Percentiles rank a stretch among this genome's conserved stretches.
These are phyloP conservation scores for Neofelis nebulosa DNA, from an alignment of 2,113 vertebrate genomes.

Conservation along the genomic window DNA sequence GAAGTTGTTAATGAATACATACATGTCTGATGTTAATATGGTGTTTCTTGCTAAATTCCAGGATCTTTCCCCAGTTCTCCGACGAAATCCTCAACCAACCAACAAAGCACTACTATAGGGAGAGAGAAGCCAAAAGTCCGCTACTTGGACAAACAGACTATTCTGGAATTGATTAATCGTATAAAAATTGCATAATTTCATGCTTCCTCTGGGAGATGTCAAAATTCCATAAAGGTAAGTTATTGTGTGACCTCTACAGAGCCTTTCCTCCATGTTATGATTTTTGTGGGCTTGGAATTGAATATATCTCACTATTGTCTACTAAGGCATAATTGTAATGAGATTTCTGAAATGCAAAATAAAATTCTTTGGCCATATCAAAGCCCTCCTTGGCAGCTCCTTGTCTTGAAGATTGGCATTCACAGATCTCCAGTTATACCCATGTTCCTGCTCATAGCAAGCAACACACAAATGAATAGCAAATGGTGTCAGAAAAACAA, in stretches of 20 bases:
- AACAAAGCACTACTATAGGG: not conserved
- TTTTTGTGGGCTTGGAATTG: conserved; percentile 41
- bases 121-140: not conserved
- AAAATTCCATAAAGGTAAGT: conserved; percentile 37
- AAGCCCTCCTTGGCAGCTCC: conserved; percentile 44
- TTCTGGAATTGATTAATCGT: conserved; percentile 2
- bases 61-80: not conserved
- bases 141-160: not conserved
- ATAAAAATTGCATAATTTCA: conserved; percentile 26
- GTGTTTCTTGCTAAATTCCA: conserved; percentile 19
- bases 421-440: conserved; percentile 56
- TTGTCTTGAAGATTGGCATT: conserved; percentile 60
- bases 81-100: conserved; percentile 13
- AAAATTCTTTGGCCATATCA: conserved; percentile 52
- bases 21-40: not conserved
- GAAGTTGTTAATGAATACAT: not conserved
- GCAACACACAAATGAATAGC: conserved; percentile 49
- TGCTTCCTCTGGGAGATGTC: not conserved
- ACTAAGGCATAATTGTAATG: conserved; percentile 22
- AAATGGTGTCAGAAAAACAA: conserved; percentile 73
- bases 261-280: not conserved
- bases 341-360: conserved; percentile 63
- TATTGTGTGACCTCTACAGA: not conserved
- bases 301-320: conserved; percentile 37
- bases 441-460: conserved; percentile 40